A percentile compares a stretch with the other conserved stretches of the same genome.
These are phyloP conservation scores for Brachionus manjavacas DNA, from an alignment of 1,140 invertebrate genomes.

Conservation along the genomic window DNA sequence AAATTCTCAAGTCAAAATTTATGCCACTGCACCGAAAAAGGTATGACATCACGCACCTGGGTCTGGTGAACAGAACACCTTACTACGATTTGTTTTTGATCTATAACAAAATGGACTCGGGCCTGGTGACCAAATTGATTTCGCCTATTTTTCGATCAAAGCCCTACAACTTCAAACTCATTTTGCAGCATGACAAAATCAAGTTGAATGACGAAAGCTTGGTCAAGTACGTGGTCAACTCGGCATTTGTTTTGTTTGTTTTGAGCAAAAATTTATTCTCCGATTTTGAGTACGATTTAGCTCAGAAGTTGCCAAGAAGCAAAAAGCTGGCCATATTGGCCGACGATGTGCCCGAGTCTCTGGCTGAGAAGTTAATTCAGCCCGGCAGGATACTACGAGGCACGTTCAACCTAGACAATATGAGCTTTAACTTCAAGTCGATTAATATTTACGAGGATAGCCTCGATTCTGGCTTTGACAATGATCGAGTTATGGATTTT, in stretches of 20 bases:
- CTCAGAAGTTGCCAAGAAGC: neutral
- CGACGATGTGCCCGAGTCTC: neutral
- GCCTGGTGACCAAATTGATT: neutral
- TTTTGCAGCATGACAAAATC: conserved; percentile 1
- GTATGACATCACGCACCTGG: neutral
- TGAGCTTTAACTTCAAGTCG: conserved; percentile 29
- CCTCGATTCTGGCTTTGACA: neutral
- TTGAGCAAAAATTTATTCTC: conserved; percentile 3
- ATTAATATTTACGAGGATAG: conserved; percentile 25
- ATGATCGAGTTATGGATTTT: neutral
- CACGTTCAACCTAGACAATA: neutral
- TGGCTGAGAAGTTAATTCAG: conserved; percentile 22
- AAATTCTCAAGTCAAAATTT: conserved; percentile 2
- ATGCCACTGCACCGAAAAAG: neutral
- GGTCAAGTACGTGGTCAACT: neutral
- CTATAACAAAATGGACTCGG: neutral
- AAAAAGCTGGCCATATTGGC: conserved; percentile 22
- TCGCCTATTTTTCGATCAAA: conserved; percentile 8
- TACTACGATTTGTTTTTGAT: neutral
- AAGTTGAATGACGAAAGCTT: neutral
- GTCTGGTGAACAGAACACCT: neutral
- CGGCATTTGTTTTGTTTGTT: conserved; percentile 5
- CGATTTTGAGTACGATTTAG: conserved; percentile 24
- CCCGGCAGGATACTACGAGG: neutral
- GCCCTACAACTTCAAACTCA: neutral